Evolutionary conservation across 2,888 invertebrate genomes (phyloP), one percentile per base, ranked within the genome.

Genomic region (Macaria notata): DNA sequence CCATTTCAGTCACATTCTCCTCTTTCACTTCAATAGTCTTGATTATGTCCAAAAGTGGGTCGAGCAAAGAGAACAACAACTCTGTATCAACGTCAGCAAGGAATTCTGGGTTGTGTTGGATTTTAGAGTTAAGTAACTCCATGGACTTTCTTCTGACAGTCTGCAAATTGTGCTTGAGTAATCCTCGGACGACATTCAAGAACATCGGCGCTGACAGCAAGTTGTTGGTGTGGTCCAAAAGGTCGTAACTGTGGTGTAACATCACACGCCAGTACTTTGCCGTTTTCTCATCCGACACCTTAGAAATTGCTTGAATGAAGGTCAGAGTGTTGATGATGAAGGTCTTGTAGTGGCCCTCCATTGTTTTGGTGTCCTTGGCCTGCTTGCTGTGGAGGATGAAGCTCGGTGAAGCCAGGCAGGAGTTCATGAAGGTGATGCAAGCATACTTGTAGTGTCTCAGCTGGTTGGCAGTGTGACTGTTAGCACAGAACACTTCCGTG

Each of bases 401-500:
- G 59, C 94, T 92, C 0, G 93, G 85, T 0, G 94, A 94, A 1
- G 95, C 93, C 50, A 97, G 87, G 42, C 97, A 90, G 19, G 92
- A 93, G 6, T 94, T 93, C 49, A 97, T 92, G 67, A 96, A 96
- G 31, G 95, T 95, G 19, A 98, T 88, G 31, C 95, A 88, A 0
- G 95, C 93, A 73, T 97, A 97, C 83, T 96, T 97, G 79, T 95
- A 98, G 79, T 98, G 97, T 3, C 97, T 93, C 52, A 97, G 87
- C 67, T 97, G 96, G 72, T 96, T 95, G 0, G 95, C 92, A 0
- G 94, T 94, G 68, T 94, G 94, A 0, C 92, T 89, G 5, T 91
- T 92, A 0, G 95, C 87, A 73, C 95, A 93, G 65, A 95, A 95
- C 49, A 95, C 89, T 38, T 92, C 88, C 54, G 81, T 76, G 0